Conservation (phyloP, 2,797 vertebrate genomes). For the Sebastolobus alascanus region DNA sequence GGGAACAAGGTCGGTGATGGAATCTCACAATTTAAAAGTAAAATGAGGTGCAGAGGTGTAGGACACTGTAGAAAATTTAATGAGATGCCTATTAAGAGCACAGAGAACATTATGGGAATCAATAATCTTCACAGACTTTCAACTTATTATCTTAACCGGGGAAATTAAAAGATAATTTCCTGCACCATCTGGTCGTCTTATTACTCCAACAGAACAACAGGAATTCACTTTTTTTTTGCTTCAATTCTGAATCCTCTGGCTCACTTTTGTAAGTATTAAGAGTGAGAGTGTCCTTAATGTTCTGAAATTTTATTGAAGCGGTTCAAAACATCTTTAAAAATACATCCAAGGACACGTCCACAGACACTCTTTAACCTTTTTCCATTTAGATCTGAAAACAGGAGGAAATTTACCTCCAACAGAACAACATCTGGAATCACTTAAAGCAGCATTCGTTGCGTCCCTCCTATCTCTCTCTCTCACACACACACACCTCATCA, state of each 20-base stretch:
- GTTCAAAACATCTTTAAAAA: conserved; percentile 16
- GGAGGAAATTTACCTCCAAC: background rate
- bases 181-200: conserved; percentile 48
- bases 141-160: conserved; percentile 47
- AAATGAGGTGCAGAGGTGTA: conserved; percentile 65
- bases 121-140: conserved; percentile 57
- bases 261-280: conserved; percentile 6
- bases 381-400: conserved; percentile 16
- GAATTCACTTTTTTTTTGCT: conserved; percentile 15
- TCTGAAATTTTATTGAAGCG: conserved; percentile 4
- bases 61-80: conserved; percentile 56
- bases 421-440: too few species aligned
- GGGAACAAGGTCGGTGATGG: conserved; percentile 45
- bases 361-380: background rate
- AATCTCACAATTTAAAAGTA: conserved; percentile 64
- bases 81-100: conserved; percentile 53
- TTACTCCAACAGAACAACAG: conserved; percentile 25
- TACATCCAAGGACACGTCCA: conserved; percentile 11
- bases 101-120: conserved; percentile 55
- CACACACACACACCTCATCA: conserved; percentile 36
- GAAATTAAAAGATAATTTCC: conserved; percentile 58
- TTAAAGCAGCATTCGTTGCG: conserved; percentile 25
- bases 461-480: background rate
- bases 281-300: background rate
- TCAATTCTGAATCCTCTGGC: conserved; percentile 24